Evolutionary conservation across 2,797 vertebrate species (phyloP), one percentile per base, ranked within the genome.

Genomic region (Orientallactaga sibirica): DNA sequence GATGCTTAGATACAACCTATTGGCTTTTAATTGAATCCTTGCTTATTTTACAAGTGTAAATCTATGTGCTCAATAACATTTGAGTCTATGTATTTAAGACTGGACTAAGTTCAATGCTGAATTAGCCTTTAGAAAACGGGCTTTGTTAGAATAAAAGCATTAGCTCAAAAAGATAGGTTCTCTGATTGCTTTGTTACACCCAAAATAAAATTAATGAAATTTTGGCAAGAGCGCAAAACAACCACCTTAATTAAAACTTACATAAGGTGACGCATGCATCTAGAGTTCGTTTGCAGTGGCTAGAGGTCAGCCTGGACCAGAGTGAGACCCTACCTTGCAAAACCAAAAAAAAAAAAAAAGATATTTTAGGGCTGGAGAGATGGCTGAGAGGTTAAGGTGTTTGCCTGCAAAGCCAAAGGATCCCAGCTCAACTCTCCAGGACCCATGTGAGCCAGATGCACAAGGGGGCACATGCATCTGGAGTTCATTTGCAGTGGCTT

Each of bases 11-110:
- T 43, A 86, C 92, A 91, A 90, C 86, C 76, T 93, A 78, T 70
- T 95, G 97, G 67, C 87, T 92, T 94, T 94, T 97, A 81, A 96
- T 86, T 94, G 96, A 92, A 95, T 88, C 79, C 82, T 88, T 52
- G 77, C 88, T 96, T 94, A 79, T 90, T 97, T 96, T 82, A 84
- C 68, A 93, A 68, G 75, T 81, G 80, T 93, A 95, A 86, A 88
- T 92, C 95, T 84, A 81, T 74, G 78, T 73, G 71, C 92, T 92
- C 88, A 95, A 94, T 94, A 83, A 92, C 82, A 81, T 93, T 95
- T 91, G 88, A 90, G 85, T 64, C 84, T 88, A 81, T 11, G 9
- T 55, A 92, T 97, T 95, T 96, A 95, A 77, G 85, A 82, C 84
- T 92, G n/a, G 81, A 88, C 83, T 86, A 67, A 92, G 52, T 83